Evolutionary conservation across 2,797 vertebrate genomes (phyloP).

Genomic region (Lepilemur ruficaudatus): DNA sequence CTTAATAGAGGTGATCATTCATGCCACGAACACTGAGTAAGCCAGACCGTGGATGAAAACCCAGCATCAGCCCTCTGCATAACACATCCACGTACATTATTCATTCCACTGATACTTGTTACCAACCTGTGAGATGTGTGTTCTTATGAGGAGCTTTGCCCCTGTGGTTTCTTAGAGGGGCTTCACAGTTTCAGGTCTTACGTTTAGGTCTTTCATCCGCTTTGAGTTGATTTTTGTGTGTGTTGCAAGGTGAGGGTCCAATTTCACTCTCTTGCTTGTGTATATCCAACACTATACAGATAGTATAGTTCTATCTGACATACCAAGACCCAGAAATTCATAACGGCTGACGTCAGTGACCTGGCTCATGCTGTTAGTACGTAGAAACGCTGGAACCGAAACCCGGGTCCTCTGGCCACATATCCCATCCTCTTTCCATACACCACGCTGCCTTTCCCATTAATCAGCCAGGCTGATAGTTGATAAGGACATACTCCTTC

Average conservation of each 20-base stretch:
- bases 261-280: neutral
- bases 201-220: too few species aligned
- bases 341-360: neutral
- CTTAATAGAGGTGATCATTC: conserved; percentile 46
- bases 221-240: too few species aligned
- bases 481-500: neutral
- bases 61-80: neutral
- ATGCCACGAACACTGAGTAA: conserved; percentile 45
- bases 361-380: neutral
- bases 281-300: neutral
- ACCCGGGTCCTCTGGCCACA: neutral
- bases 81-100: neutral
- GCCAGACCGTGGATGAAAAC: neutral
- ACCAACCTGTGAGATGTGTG: neutral
- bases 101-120: conserved; percentile 35
- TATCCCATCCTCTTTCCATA: neutral
- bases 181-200: too few species aligned
- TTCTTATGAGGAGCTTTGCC: too few species aligned
- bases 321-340: neutral
- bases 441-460: neutral
- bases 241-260: neutral
- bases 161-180: too few species aligned
- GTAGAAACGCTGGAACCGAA: neutral
- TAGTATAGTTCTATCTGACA: neutral
- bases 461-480: neutral